Evolutionary conservation across 2,113 vertebrate species (phyloP), one percentile per base, ranked within the genome.

Genomic region (Halichoeres trimaculatus): DNA sequence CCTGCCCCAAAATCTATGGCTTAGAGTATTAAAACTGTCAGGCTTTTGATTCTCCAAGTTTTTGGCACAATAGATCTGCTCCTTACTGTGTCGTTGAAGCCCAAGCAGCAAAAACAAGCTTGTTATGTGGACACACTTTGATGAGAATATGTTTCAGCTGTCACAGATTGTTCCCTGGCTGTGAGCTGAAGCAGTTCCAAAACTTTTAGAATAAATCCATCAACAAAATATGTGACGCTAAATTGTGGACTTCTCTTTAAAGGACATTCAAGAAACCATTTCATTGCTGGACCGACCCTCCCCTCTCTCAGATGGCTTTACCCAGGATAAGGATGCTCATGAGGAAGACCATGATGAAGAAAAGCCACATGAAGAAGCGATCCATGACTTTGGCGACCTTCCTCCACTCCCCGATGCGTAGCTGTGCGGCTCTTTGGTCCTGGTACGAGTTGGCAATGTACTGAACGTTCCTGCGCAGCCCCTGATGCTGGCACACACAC

Each of bases 301-400:
- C 2, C 17, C 40, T 30, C 14, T 3, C 1, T 97, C 91, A 97
- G 69, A 95, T 75, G n/a, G 95, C 95, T 53, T 95, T 94, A 10
- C 94, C 93, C 76, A 97, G 90, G 23, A 97, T 94, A 26, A 97
- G 92, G 74, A 95, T 58, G 48, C 96, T 98, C 96, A 97, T 97
- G 80, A 96, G 70, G 81, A 97, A 93, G 50, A 96, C 94, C 96
- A 98, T 95, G 90, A 95, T 88, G 88, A 97, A 96, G 92, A 98
- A 98, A 71, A 97, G 77, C 93, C 95, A 96, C 95, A 97, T 95
- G 90, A 98, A 97, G 91, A 96, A 96, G 17, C 96, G 95, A 56
- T 98, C 96, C 95, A 97, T 93, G 36, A 98, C 96, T 64, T 95
- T 95, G 72, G 96, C 96, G 53, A 97, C 92, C 76, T 93, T 96